Evolutionary conservation across 2,888 invertebrate genomes (phyloP), one percentile per base, ranked within the genome.

Genomic region (Ophioninae sp.): DNA sequence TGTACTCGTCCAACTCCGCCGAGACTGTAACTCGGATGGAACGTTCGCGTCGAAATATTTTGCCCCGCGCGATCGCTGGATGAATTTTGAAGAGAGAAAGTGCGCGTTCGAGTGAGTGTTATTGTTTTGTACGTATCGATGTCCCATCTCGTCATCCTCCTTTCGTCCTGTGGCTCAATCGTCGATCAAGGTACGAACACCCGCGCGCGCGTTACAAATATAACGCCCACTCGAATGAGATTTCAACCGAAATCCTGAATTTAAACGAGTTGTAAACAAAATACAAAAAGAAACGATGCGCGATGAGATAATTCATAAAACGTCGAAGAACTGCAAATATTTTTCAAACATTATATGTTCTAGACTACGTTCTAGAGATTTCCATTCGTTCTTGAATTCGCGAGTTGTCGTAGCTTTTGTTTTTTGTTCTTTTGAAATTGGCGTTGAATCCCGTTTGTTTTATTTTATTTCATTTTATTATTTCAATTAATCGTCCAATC

Each of bases 341-440:
- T 13, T 67, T 37, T 56, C 10, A 37, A 17, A 21, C 13, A 37
- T 6, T 8, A 30, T 23, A 50, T 50, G 7, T 64, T 50, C 37
- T 30, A 50, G 3, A 44, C 21, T 8, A 21, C 17, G 3, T 30
- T 30, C 30, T 30, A 30, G 1, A 30, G 30, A 30, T 30, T 30
- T 30, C 30, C 30, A 30, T 30, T 30, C 30, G 30, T 30, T 30
- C 30, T 30, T 30, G 30, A 30, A 62, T 44, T 61, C 21, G 21
- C 73, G 62, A 13, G 64, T 65, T 73, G 30, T 73, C 23, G 62
- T 39, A 62, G 50, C 8, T 62, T 74, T 74, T 41, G 41, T 7
- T 50, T 23, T 21, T 20, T 23, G 59, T 30, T 20, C 59, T 7
- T 44, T 44, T 44, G 59, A 37, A 59, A 30, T 30, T 72, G 20